Evolutionary conservation across 2,797 vertebrate genomes (phyloP), one percentile per base, ranked within the genome.

Genomic region (Eurystomus glaucurus): DNA sequence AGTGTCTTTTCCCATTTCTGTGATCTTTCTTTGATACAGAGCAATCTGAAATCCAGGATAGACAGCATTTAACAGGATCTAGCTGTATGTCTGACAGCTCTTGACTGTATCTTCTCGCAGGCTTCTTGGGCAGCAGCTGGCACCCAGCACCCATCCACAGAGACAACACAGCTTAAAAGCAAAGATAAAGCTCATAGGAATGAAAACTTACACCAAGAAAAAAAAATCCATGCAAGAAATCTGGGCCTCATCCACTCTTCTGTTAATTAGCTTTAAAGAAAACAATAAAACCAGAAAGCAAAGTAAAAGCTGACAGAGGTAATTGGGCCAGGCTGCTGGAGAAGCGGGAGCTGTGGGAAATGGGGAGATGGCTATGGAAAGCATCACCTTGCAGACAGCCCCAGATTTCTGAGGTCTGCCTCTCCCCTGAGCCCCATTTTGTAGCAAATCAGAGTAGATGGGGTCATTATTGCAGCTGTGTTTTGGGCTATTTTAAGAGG

Each of bases 401-500:
- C 48, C 88, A 85, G 28, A 83, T 65, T 91, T 86, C 57, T 66
- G 62, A 88, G 46, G 39, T 82, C 72, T 90, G 45, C 31, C 35
- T 84, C 33, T 86, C 84, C 76, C 75, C 23, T 0, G 6, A 64
- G 90, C 21, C 83, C 68, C 54, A 31, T 64, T 93, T 94, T 11
- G 6, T 15, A 66, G 61, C n/a, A 90, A 71, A 91, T 55, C 75
- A 28, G 41, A 81, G 58, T 78, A 77, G 55, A 84, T 7, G 39
- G 70, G 25, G 10, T 90, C 88, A 92, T 90, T 85, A 80, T 50
- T 5, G 13, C 55, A 81, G 81, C 77, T 96, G 79, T 89, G 75
- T 70, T 97, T 88, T 78, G 85, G 37, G 74, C 35, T 92, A 51
- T 21, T 85, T 93, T 90, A 58, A 93, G 78, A 75, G 48, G 10